A percentile compares a stretch with the other conserved stretches of the same genome.
Evolutionary conservation across 1,140 invertebrate genomes (phyloP).

Genomic region (Cotesia typhae): DNA sequence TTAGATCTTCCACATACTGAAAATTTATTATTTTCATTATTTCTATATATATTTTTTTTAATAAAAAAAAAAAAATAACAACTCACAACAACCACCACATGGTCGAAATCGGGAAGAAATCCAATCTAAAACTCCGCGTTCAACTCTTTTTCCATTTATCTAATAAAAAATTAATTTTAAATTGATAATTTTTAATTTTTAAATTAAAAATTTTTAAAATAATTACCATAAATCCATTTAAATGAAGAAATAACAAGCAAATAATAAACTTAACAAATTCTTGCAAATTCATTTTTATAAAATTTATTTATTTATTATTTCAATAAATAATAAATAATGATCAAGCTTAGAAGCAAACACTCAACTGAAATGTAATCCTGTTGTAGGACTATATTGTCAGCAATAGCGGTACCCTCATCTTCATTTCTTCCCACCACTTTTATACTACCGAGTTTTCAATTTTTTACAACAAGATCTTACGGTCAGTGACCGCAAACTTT

Average conservation of each 20-base stretch:
- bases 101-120: slow-evolving; percentile 52
- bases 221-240: too few relatives aligned
- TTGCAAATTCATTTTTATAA: slow-evolving; percentile 55
- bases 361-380: too few relatives aligned
- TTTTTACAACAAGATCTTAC: too few relatives aligned
- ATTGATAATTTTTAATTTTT: too few relatives aligned
- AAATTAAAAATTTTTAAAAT: not conserved
- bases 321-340: not conserved
- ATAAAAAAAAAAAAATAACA: not conserved
- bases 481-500: too few relatives aligned
- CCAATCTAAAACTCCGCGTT: slow-evolving; percentile 52
- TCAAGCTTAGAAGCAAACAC: too few relatives aligned
- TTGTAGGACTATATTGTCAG: slow-evolving; percentile 21
- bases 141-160: slow-evolving; percentile 33
- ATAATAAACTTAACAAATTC: slow-evolving; percentile 52
- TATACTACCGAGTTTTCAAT: too few relatives aligned
- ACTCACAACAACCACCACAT: slow-evolving; percentile 57
- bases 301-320: too few relatives aligned
- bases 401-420: slow-evolving; percentile 53
- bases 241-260: slow-evolving; percentile 40
- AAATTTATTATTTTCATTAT: slow-evolving; percentile 15
- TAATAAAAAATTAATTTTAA: too few relatives aligned
- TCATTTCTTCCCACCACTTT: slow-evolving; percentile 25
- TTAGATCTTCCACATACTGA: slow-evolving; percentile 59
- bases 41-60: slow-evolving; percentile 23